Evolutionary conservation across 2,888 invertebrate genomes (phyloP).

Genomic region (Amphipoea lucens): DNA sequence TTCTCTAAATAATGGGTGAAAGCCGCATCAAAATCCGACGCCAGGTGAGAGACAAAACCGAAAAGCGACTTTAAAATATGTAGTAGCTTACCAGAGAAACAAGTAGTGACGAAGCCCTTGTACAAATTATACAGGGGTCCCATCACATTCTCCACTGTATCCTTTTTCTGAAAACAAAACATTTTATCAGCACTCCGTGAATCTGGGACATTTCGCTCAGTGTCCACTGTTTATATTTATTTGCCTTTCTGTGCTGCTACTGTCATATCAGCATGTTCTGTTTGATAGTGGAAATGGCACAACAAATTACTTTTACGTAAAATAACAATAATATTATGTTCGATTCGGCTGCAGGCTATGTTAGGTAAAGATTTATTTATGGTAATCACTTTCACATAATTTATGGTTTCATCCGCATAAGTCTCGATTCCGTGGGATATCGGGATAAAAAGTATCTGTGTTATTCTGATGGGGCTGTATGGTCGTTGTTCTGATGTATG

Average conservation of each 20-base stretch:
- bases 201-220: constrained; percentile 43
- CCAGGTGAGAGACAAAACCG: background rate
- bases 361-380: constrained; percentile 1
- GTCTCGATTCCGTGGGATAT: too few species aligned
- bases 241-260: constrained; percentile 26
- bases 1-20: background rate
- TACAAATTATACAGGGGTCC: constrained; percentile 81
- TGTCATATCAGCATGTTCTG: constrained; percentile 34
- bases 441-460: too few species aligned
- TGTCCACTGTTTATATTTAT: constrained; percentile 26
- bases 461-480: too few species aligned
- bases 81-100: constrained; percentile 80
- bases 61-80: background rate
- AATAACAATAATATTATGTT: constrained; percentile 5
- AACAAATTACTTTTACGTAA: constrained; percentile 26
- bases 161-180: constrained; percentile 77
- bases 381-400: background rate
- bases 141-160: constrained; percentile 79
- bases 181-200: constrained; percentile 31
- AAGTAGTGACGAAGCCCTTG: constrained; percentile 81
- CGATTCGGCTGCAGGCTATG: background rate
- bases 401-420: too few species aligned
- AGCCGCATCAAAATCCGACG: background rate
- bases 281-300: constrained; percentile 51
- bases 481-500: too few species aligned